Evolutionary conservation across 2,113 vertebrate species (phyloP).

Genomic region (human): GRCh38 chr2:60982501-60983000

Average conservation of each 20-base stretch:
- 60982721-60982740: neutral
- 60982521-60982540: too few relatives aligned
- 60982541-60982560: too few relatives aligned
- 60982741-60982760: neutral
- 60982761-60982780: neutral
- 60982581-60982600: neutral
- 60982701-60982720: neutral
- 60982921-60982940: too few relatives aligned
- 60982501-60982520: too few relatives aligned
- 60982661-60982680: neutral
- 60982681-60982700: neutral
- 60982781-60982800: neutral
- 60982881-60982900: too few relatives aligned
- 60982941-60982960: too few relatives aligned
- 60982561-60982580: neutral
- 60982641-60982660: neutral
- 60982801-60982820: conserved; percentile 7
- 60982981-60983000: too few relatives aligned
- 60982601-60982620: neutral
- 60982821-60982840: neutral
- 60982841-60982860: too few relatives aligned
- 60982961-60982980: too few relatives aligned
- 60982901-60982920: too few relatives aligned
- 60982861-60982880: too few relatives aligned
- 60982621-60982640: neutral